Conservation (phyloP, 2,113 vertebrate genomes). For the Oostethus manadensis region DNA sequence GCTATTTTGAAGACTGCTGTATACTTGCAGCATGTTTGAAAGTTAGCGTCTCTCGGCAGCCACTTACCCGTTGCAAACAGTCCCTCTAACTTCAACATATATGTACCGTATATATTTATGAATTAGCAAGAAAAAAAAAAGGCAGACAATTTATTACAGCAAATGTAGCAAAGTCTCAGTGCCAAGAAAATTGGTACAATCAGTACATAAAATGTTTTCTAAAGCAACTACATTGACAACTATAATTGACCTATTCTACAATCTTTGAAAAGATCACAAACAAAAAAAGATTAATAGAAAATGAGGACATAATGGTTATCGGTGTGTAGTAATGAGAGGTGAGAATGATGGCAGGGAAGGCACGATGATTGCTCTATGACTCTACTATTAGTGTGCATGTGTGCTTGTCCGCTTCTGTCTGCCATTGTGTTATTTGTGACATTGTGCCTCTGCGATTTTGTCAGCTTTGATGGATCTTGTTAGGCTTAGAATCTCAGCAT, state of each 20-base stretch:
- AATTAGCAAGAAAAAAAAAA: too few species aligned
- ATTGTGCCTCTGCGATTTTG: conserved; percentile 12
- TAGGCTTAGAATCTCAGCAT: conserved; percentile 31
- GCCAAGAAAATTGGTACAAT: too few species aligned
- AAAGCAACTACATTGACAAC: too few species aligned
- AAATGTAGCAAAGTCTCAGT: too few species aligned
- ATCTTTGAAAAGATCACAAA: not conserved
- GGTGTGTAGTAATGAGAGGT: conserved; percentile 17
- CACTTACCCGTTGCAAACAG: too few species aligned
- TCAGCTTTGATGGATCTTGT: conserved; percentile 28
- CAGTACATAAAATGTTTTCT: too few species aligned
- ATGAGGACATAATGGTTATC: conserved; percentile 12
- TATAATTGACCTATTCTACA: not conserved
- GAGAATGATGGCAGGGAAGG: not conserved
- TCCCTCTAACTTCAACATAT: too few species aligned
- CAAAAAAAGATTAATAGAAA: conserved; percentile 13
- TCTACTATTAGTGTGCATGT: not conserved
- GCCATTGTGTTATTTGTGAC: conserved; percentile 1
- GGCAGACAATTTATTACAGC: too few species aligned
- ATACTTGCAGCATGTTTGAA: too few species aligned
- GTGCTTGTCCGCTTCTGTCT: not conserved
- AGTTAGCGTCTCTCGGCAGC: too few species aligned
- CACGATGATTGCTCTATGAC: conserved; percentile 9
- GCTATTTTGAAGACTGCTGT: too few species aligned
- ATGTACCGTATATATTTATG: too few species aligned